Evolutionary conservation across 1,140 invertebrate species (phyloP), one percentile per base, ranked within the genome.

Genomic region (Drosophila paulistorum): DNA sequence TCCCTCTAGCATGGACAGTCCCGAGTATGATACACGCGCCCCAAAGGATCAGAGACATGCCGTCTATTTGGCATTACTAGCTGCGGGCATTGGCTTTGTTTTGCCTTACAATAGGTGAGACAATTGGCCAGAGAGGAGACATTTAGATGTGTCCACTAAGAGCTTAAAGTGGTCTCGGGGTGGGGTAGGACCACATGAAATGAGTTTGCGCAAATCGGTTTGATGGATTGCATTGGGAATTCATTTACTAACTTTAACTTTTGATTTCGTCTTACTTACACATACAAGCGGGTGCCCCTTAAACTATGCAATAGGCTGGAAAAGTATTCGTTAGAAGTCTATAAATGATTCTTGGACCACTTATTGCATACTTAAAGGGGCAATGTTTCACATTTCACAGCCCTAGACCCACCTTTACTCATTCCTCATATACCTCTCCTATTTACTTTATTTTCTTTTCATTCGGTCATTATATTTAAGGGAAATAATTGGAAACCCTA

Each of bases 71-170:
- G 95, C 96, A 0, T 93, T 98, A 45, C 93, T 98, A 6, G 93
- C 97, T 30, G 96, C 97, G 41, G 97, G 97, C n/a, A 95, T 96
- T 73, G 97, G 97, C 17, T 98, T 98, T 87, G 94, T 98, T 10
- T 93, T 98, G 33, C 97, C 97, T 0, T 98, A 98, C 92, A 98
- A 98, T 93, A 97, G 96, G 96, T 97, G 87, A 90, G 78, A 14
- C 45, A 20, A 51, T 48, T 48, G 20, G 9, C n/a, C 30, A 30
- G 30, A 6, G 30, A 30, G 30, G 6, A 37, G 1, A 1, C 7
- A 37, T 37, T 37, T 0, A 30, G 30, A 30, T 30, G 5, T 30
- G 30, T 30, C 35, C 35, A 9, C 35, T 10, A 10, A 5, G 9
- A 37, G 35, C 35, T 35, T 10, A 1, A 35, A 48, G 14, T 48